Conservation (phyloP, 2,888 invertebrate genomes). For the Diarsia brunnea region DNA sequence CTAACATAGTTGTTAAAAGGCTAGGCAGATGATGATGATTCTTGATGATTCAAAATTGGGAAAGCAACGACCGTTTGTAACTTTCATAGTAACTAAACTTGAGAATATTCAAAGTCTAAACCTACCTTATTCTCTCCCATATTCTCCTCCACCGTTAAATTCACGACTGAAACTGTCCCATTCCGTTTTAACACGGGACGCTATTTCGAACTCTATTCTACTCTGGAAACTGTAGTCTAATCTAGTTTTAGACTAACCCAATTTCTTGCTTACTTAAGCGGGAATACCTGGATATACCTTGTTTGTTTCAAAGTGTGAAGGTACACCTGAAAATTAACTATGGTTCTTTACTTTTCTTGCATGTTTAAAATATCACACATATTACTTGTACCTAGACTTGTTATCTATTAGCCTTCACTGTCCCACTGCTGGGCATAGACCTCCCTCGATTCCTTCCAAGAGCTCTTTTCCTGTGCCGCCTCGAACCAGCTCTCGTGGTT, state of each 20-base stretch:
- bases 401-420: too few species aligned
- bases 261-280: constrained; percentile 8
- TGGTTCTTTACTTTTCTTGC: neutral
- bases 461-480: too few species aligned
- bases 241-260: constrained; percentile 21
- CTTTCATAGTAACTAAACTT: neutral
- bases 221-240: constrained; percentile 23
- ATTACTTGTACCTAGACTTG: neutral
- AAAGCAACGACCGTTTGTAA: neutral
- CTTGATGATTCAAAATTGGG: too few species aligned
- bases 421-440: too few species aligned
- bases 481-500: too few species aligned
- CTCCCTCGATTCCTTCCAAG: too few species aligned
- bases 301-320: neutral
- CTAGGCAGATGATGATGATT: too few species aligned
- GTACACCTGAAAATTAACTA: neutral
- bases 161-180: neutral
- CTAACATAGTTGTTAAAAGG: too few species aligned
- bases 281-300: neutral
- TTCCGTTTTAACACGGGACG: constrained; percentile 2
- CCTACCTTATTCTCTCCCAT: too few species aligned
- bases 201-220: constrained; percentile 18
- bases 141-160: neutral
- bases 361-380: neutral
- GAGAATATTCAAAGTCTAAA: too few species aligned